Evolutionary conservation across 1,140 invertebrate species (phyloP).

Genomic region (Drosophila athabasca): DNA sequence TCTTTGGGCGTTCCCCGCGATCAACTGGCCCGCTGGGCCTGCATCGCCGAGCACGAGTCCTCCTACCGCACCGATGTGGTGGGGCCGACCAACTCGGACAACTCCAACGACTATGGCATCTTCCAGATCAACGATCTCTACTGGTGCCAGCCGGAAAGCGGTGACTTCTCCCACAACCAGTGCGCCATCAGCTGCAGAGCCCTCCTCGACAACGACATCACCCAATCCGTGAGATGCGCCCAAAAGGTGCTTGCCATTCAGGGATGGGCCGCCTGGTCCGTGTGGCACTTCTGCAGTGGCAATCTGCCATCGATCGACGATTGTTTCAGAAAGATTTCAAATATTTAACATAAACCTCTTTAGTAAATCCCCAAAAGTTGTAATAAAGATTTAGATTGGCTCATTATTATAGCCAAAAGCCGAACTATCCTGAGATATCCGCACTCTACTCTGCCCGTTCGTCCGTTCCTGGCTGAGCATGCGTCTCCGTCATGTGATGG

Average conservation of each 20-base stretch:
- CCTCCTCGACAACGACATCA: slow-evolving; percentile 50
- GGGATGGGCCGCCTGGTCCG: slow-evolving; percentile 65
- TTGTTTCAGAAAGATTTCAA: slow-evolving; percentile 39
- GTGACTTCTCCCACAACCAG: slow-evolving; percentile 49
- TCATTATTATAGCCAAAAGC: too few species aligned
- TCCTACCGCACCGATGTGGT: slow-evolving; percentile 50
- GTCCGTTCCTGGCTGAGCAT: too few species aligned
- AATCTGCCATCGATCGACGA: slow-evolving; percentile 50
- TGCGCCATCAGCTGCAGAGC: slow-evolving; percentile 42
- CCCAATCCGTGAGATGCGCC: slow-evolving; percentile 55
- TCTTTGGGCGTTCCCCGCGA: slow-evolving; percentile 49
- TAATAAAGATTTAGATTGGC: too few species aligned
- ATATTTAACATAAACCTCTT: too few species aligned
- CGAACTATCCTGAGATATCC: too few species aligned
- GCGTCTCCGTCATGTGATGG: too few species aligned
- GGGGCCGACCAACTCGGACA: slow-evolving; percentile 55
- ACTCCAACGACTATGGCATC: slow-evolving; percentile 70
- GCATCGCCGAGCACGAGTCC: slow-evolving; percentile 64
- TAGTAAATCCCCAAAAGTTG: too few species aligned
- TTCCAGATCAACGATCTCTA: slow-evolving; percentile 76
- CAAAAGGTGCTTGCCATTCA: slow-evolving; percentile 44
- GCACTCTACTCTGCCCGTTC: too few species aligned
- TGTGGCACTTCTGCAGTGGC: slow-evolving; percentile 53
- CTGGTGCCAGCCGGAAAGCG: slow-evolving; percentile 69
- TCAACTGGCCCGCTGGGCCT: slow-evolving; percentile 49